Evolutionary conservation across 1,140 invertebrate species (phyloP).

Genomic region (Acromyrmex heyeri): DNA sequence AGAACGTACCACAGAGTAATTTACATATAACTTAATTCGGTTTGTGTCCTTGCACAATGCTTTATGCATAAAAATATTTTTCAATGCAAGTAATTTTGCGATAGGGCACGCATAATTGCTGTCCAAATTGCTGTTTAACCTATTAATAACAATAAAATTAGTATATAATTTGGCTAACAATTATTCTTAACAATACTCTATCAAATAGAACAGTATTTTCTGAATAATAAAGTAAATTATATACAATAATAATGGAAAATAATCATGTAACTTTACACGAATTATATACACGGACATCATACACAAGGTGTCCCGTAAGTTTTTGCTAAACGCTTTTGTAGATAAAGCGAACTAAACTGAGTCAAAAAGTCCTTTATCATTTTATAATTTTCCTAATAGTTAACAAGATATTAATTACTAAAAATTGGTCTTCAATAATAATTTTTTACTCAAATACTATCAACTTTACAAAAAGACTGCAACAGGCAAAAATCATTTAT

Average conservation of each 20-base stretch:
- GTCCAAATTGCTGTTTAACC: not conserved
- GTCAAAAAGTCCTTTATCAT: too few species aligned
- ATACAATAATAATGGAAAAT: slow-evolving; percentile 9
- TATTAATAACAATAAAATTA: slow-evolving; percentile 1
- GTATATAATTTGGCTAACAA: slow-evolving; percentile 9
- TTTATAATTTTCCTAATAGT: too few species aligned
- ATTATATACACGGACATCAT: not conserved
- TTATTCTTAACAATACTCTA: not conserved
- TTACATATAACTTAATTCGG: slow-evolving; percentile 8
- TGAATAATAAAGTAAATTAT: not conserved
- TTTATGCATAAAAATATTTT: slow-evolving; percentile 16
- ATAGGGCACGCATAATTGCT: not conserved
- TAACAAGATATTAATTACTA: too few species aligned
- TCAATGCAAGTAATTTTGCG: not conserved
- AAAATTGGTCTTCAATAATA: too few species aligned
- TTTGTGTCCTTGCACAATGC: not conserved
- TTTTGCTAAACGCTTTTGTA: too few species aligned
- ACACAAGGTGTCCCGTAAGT: too few species aligned
- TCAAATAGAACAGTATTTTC: not conserved
- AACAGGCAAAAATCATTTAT: too few species aligned
- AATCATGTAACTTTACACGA: not conserved
- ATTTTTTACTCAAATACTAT: too few species aligned
- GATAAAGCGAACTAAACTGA: too few species aligned
- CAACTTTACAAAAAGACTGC: too few species aligned
- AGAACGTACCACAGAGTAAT: not conserved